Conservation (phyloP, 1,140 invertebrate species). For the Medauroidea extradentata region DNA sequence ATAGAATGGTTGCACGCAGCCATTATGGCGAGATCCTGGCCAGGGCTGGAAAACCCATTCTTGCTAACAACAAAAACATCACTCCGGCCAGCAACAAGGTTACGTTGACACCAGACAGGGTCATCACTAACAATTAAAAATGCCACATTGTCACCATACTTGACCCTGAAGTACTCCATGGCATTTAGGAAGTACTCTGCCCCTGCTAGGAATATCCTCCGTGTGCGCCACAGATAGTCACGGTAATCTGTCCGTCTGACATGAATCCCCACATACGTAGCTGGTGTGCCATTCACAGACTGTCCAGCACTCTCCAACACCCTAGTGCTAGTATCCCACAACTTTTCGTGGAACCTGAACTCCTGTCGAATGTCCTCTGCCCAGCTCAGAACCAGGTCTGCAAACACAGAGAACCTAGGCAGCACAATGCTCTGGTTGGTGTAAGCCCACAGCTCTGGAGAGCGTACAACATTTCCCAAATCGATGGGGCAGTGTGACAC, state of each 20-base stretch:
- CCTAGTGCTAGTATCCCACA: conserved; percentile 45
- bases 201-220: conserved; percentile 46
- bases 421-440: conserved; percentile 56
- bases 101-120: conserved; percentile 53
- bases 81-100: conserved; percentile 42
- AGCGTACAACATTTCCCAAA: conserved; percentile 46
- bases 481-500: conserved; percentile 52
- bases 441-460: conserved; percentile 52
- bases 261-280: conserved; percentile 53
- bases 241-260: conserved; percentile 57
- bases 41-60: conserved; percentile 43
- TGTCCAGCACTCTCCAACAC: conserved; percentile 33
- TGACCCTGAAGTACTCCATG: conserved; percentile 52
- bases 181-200: conserved; percentile 51
- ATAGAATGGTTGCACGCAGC: conserved; percentile 62
- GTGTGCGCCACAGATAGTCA: conserved; percentile 50
- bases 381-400: conserved; percentile 53
- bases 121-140: conserved; percentile 61
- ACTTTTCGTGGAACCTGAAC: conserved; percentile 49
- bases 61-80: conserved; percentile 51
- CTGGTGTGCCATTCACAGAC: conserved; percentile 33
- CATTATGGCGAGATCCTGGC: conserved; percentile 59
- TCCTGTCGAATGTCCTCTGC: conserved; percentile 52
- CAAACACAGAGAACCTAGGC: conserved; percentile 50
- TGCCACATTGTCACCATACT: conserved; percentile 46